These are phyloP conservation scores for Neomorphus geoffroyi DNA, from an alignment of 2,797 vertebrate species.

Conservation along the genomic window DNA sequence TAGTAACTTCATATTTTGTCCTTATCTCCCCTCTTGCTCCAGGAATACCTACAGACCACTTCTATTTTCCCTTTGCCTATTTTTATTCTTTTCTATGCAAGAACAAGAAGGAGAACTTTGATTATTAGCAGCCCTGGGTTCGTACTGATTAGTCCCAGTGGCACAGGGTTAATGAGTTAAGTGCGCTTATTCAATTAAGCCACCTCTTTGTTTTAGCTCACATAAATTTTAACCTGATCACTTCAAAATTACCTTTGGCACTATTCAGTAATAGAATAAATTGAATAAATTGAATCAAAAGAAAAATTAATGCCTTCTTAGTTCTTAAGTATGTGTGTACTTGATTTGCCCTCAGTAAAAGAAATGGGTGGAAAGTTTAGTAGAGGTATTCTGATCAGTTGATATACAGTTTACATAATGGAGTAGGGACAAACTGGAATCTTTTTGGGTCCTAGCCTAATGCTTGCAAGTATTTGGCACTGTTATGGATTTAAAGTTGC, in stretches of 20 bases:
- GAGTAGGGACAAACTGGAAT: background rate
- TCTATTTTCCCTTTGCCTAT: background rate
- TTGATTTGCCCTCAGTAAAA: slow-evolving; percentile 37
- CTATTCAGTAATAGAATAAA: slow-evolving; percentile 66
- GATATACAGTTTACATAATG: background rate
- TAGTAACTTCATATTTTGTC: background rate
- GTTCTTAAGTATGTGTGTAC: slow-evolving; percentile 38
- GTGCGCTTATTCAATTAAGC: slow-evolving; percentile 80
- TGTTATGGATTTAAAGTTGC: background rate
- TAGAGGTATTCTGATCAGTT: background rate
- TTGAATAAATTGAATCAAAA: slow-evolving; percentile 67
- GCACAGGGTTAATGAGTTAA: slow-evolving; percentile 79
- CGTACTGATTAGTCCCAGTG: slow-evolving; percentile 76
- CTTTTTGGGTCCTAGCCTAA: background rate
- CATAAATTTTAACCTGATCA: slow-evolving; percentile 80
- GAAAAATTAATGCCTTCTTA: slow-evolving; percentile 50
- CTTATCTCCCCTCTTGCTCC: background rate
- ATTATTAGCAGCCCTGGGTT: slow-evolving; percentile 63
- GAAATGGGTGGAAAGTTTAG: background rate
- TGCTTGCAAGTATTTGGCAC: background rate
- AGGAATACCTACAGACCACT: background rate
- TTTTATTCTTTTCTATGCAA: background rate
- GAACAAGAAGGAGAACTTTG: slow-evolving; percentile 39
- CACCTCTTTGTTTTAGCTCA: slow-evolving; percentile 75
- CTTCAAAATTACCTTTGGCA: slow-evolving; percentile 71